These are phyloP conservation scores for Trissoscelio sp. DNA, from an alignment of 2,888 invertebrate species.

Conservation along the genomic window DNA sequence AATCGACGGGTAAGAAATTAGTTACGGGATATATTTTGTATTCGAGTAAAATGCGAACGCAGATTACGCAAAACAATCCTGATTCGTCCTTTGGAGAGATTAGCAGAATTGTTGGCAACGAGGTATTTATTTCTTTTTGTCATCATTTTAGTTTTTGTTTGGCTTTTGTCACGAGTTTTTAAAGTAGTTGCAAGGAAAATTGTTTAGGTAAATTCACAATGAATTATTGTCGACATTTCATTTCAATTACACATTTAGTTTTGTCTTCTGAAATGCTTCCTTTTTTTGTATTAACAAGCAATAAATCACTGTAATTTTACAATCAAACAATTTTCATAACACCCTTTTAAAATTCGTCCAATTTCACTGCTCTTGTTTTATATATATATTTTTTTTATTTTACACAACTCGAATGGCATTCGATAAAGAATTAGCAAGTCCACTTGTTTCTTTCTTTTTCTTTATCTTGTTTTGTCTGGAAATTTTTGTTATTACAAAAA, in stretches of 20 bases:
- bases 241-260: no score
- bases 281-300: no score
- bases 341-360: slow-evolving; percentile 1
- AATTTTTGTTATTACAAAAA: slow-evolving; percentile 6
- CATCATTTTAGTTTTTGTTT: slow-evolving; percentile 75
- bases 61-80: slow-evolving; percentile 96
- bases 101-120: slow-evolving; percentile 89
- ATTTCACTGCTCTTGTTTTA: slow-evolving; percentile 30
- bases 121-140: slow-evolving; percentile 84
- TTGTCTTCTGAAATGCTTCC: no score
- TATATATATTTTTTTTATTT: slow-evolving; percentile 19
- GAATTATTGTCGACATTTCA: neutral
- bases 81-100: slow-evolving; percentile 96
- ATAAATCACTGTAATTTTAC: neutral
- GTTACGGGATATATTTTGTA: slow-evolving; percentile 99
- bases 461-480: slow-evolving; percentile 13
- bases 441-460: slow-evolving; percentile 2
- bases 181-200: slow-evolving; percentile 43
- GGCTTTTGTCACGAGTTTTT: slow-evolving; percentile 31
- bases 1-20: slow-evolving; percentile 89
- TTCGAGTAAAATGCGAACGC: slow-evolving; percentile 97
- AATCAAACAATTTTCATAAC: no score
- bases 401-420: slow-evolving; percentile 7
- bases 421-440: neutral
- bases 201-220: slow-evolving; percentile 14